phyloP scores from a whole-genome alignment of 2,113 vertebrate genomes.

The Nesogale talazaci region DNA sequence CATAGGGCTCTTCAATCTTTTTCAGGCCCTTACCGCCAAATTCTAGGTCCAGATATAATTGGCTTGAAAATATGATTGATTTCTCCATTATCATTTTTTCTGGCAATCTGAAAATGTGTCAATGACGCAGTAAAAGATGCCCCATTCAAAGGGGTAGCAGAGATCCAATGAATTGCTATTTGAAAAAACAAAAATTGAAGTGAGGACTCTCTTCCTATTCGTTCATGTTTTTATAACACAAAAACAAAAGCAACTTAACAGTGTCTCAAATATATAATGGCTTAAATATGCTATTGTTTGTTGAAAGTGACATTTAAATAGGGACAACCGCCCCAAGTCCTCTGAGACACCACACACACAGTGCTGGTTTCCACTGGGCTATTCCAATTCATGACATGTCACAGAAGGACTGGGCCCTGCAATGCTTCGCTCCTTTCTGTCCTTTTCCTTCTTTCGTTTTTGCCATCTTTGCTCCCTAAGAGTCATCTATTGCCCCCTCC shows the following conservation, averaged over 20 bases:
- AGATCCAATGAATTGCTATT: neutral
- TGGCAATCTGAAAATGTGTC: neutral
- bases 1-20: slow-evolving; percentile 25
- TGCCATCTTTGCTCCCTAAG: no score
- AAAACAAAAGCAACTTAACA: slow-evolving; percentile 16
- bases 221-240: neutral
- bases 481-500: no score
- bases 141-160: neutral
- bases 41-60: slow-evolving; percentile 9
- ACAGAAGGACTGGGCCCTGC: neutral
- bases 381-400: neutral
- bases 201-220: neutral
- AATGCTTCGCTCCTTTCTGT: neutral
- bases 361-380: neutral
- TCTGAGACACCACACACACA: no score
- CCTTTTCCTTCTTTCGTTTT: no score
- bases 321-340: neutral
- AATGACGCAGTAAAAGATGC: neutral
- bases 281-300: neutral
- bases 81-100: slow-evolving; percentile 33
- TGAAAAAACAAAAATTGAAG: neutral
- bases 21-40: neutral
- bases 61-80: slow-evolving; percentile 43
- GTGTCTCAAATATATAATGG: neutral
- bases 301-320: neutral